Evolutionary conservation across 2,113 vertebrate species (phyloP), one percentile per base, ranked within the genome.

Genomic region (Todiramphus saurophagus): DNA sequence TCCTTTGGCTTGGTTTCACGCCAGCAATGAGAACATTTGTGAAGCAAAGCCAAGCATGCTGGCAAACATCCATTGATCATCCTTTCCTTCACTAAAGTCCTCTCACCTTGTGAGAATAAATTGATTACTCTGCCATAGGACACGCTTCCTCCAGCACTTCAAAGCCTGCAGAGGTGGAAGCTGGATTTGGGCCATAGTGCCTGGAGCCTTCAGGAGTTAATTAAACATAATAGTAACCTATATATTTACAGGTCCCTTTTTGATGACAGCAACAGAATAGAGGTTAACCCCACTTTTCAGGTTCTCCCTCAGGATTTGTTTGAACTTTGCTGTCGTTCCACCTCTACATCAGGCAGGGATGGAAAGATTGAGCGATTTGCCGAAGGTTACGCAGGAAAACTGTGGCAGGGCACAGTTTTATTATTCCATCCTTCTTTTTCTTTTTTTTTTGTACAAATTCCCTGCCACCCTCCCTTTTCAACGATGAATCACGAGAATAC

Each of bases 201-300:
- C 96, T 94, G 90, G 19, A 96, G 96, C 89, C 44, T 91, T 89
- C 81, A 89, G 82, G 92, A 96, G 91, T 96, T 97, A 97, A 96
- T 97, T 96, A 97, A 97, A 94, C 87, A 69, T 96, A 96, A 96
- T 94, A 94, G 93, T 90, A 96, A 83, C 80, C 91, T 94, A 82
- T 95, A 92, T 95, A 95, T 95, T 94, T 94, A 89, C 77, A 87
- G 90, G 92, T 90, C 89, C n/a, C 31, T 96, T 96, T 94, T 91
- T 96, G 96, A 97, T 95, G 96, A 97, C 95, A 96, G 92, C 86
- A 95, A 93, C 92, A 93, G 92, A 97, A 94, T 91, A 95, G 95
- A 96, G 94, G 93, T 95, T 96, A 91, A 95, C 95, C 84, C 67
- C 41, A 94, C 89, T 96, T 95, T 94, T 96, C 94, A 95, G 92